These are phyloP conservation scores for Sebastiscus albofasciatus DNA, from an alignment of 2,797 vertebrate genomes.

Conservation along the genomic window DNA sequence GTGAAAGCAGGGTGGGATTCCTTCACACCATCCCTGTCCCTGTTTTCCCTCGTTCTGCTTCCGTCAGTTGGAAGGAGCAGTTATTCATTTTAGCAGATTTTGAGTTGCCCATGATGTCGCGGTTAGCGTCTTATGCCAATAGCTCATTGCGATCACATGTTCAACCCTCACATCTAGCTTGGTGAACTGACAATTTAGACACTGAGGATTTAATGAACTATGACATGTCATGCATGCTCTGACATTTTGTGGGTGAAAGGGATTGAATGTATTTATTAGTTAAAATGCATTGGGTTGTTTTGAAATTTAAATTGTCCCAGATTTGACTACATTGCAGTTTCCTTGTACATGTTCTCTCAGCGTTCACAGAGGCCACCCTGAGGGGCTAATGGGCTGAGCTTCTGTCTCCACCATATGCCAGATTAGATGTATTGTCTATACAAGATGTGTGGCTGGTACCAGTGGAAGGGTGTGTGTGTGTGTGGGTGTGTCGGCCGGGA, in stretches of 20 bases:
- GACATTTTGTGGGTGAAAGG: not conserved
- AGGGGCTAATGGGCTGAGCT: slow-evolving; percentile 15
- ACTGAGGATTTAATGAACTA: not conserved
- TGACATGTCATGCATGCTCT: not conserved
- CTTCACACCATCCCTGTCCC: slow-evolving; percentile 20
- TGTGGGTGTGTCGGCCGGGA: slow-evolving; percentile 67
- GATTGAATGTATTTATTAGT: not conserved
- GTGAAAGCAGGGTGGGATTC: slow-evolving; percentile 46
- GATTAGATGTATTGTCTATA: slow-evolving; percentile 28
- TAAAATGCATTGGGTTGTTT: not conserved
- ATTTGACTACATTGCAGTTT: not conserved
- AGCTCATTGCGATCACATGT: slow-evolving; percentile 25
- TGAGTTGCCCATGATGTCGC: slow-evolving; percentile 20
- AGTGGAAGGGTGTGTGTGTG: slow-evolving; percentile 51
- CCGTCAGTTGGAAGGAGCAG: not conserved
- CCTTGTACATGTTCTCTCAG: not conserved
- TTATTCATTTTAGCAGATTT: slow-evolving; percentile 13
- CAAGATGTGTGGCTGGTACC: slow-evolving; percentile 14
- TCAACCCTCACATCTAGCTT: slow-evolving; percentile 1
- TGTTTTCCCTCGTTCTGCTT: slow-evolving; percentile 9
- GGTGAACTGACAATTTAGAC: not conserved
- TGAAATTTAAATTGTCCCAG: not conserved
- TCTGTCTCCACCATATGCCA: slow-evolving; percentile 12
- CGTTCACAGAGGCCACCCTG: not conserved
- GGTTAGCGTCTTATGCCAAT: slow-evolving; percentile 15